Evolutionary conservation across 2,797 vertebrate genomes (phyloP).

Genomic region (Oryzias dopingdopingensis): DNA sequence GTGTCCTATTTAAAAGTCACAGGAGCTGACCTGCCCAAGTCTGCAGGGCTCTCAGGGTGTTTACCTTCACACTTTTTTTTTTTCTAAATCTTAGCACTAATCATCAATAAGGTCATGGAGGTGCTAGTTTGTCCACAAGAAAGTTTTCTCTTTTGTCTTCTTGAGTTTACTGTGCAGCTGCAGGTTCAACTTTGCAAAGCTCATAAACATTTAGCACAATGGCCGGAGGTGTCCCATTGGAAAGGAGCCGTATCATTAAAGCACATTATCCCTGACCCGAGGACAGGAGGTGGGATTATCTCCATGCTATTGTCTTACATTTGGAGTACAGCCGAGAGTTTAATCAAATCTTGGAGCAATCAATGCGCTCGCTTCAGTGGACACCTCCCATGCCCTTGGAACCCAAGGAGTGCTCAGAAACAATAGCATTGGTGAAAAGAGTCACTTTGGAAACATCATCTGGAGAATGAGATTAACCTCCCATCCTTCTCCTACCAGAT

Average conservation of each 20-base stretch:
- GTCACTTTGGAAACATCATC: slow-evolving; percentile 73
- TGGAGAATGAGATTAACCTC: slow-evolving; percentile 76
- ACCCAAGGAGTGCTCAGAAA: slow-evolving; percentile 66
- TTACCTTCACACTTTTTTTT: slow-evolving; percentile 49
- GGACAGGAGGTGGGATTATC: slow-evolving; percentile 71
- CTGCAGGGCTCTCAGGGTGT: slow-evolving; percentile 31
- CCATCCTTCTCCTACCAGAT: slow-evolving; percentile 64
- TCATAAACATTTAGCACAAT: slow-evolving; percentile 30
- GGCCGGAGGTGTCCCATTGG: slow-evolving; percentile 46
- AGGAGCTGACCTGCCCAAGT: slow-evolving; percentile 45
- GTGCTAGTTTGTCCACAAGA: slow-evolving; percentile 18
- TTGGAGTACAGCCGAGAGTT: slow-evolving; percentile 67
- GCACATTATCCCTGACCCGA: slow-evolving; percentile 65
- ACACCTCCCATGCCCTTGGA: slow-evolving; percentile 68
- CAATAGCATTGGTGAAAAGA: slow-evolving; percentile 61
- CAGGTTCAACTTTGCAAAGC: neutral
- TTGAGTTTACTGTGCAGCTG: neutral
- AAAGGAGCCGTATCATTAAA: slow-evolving; percentile 56
- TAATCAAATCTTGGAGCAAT: slow-evolving; percentile 77
- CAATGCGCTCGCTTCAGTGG: slow-evolving; percentile 64
- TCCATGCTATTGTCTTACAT: slow-evolving; percentile 75
- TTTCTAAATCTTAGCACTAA: slow-evolving; percentile 57
- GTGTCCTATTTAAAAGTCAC: slow-evolving; percentile 64
- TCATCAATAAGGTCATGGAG: slow-evolving; percentile 36
- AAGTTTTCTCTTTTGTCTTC: slow-evolving; percentile 19